Evolutionary conservation across 1,140 invertebrate genomes (phyloP).

Genomic region (Drosophila watanabei): DNA sequence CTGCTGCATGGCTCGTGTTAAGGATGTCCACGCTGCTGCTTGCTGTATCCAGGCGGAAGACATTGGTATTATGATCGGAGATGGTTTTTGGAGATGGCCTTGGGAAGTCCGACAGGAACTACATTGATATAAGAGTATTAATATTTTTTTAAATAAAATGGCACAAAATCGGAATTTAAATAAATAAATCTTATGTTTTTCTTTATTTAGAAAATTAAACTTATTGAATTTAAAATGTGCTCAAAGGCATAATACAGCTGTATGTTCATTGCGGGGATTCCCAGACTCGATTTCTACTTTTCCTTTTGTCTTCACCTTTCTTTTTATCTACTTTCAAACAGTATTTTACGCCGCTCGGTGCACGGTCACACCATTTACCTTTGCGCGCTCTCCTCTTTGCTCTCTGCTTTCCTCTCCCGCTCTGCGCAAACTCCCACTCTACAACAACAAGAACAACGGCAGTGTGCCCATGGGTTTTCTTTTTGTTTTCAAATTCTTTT

Average conservation of each 20-base stretch:
- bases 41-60: background rate
- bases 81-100: background rate
- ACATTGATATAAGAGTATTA: background rate
- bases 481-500: conserved; percentile 39
- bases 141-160: too few species aligned
- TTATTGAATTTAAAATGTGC: too few species aligned
- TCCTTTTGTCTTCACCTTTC: background rate
- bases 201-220: background rate
- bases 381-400: conserved; percentile 11
- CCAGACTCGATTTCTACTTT: background rate
- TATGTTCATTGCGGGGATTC: background rate
- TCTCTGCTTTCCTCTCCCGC: conserved; percentile 20
- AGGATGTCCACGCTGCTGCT: background rate
- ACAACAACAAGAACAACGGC: conserved; percentile 23
- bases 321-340: background rate
- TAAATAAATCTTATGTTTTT: background rate
- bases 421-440: conserved; percentile 42
- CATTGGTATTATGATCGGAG: background rate
- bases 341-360: conserved; percentile 7
- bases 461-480: conserved; percentile 33
- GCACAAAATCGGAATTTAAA: too few species aligned
- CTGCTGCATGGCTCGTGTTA: background rate
- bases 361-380: conserved; percentile 17
- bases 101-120: background rate
- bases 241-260: too few species aligned